Evolutionary conservation across 2,113 vertebrate genomes (phyloP).

Genomic region (Podiceps cristatus): DNA sequence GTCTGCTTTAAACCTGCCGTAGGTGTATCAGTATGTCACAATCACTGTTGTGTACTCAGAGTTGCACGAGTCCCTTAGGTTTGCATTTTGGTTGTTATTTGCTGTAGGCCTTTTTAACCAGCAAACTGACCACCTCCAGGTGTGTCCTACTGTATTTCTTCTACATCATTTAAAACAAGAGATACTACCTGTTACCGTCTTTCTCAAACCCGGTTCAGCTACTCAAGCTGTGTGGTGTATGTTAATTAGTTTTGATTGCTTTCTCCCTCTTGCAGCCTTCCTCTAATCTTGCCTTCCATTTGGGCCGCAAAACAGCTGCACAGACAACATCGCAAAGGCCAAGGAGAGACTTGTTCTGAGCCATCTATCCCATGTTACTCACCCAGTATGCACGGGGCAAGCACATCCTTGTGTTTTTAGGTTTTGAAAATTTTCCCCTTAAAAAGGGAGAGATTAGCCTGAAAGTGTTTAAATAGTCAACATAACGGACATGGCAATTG

Average conservation of each 20-base stretch:
- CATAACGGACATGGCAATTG: neutral
- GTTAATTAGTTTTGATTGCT: neutral
- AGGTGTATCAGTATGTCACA: neutral
- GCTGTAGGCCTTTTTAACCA: neutral
- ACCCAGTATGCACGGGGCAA: neutral
- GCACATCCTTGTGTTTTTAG: neutral
- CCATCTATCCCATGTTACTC: neutral
- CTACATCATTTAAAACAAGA: neutral
- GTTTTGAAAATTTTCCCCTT: neutral
- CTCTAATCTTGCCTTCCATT: neutral
- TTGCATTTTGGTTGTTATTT: neutral
- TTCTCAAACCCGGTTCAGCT: neutral
- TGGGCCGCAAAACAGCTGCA: neutral
- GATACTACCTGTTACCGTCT: neutral
- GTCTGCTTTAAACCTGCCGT: neutral
- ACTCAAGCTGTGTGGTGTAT: neutral
- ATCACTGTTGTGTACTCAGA: neutral
- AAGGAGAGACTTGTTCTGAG: neutral
- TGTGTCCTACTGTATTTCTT: neutral
- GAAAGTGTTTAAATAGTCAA: neutral
- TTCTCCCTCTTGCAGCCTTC: neutral
- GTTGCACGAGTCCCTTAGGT: neutral
- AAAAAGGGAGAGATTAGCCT: neutral
- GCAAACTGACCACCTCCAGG: accelerated
- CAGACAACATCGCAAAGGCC: neutral